A percentile compares a stretch with the other conserved stretches of the same genome.
Conservation (phyloP, 2,113 vertebrate species). For the Riparia riparia region DNA sequence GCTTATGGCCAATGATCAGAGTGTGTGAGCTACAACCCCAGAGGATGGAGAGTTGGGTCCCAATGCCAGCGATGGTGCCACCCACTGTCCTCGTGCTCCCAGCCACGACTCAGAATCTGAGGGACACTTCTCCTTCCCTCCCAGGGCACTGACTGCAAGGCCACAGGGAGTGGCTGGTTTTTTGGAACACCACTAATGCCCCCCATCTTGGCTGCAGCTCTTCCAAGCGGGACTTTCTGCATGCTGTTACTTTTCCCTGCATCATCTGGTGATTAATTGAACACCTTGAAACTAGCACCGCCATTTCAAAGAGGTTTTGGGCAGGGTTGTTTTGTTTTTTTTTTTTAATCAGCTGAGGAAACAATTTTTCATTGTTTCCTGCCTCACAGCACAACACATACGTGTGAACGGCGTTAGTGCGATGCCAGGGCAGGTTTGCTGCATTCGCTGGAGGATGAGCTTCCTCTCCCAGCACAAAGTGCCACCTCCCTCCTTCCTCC, state of each 20-base stretch:
- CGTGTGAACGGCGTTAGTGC: fast-evolving
- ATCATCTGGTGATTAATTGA: not conserved
- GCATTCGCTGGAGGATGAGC: not conserved
- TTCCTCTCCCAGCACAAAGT: not conserved
- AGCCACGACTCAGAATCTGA: not conserved
- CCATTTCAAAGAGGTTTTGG: not conserved
- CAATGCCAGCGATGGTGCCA: fast-evolving
- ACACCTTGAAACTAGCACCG: not conserved
- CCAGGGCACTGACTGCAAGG: not conserved
- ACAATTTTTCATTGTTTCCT: not conserved
- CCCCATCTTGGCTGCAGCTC: not conserved
- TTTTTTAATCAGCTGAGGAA: not conserved
- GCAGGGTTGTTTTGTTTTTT: not conserved
- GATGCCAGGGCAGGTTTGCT: not conserved
- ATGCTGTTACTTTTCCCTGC: not conserved
- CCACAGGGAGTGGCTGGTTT: not conserved
- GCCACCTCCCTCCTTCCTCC: not conserved
- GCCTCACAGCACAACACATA: not conserved
- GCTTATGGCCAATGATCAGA: not conserved
- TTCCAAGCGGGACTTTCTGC: not conserved
- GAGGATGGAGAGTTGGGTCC: fast-evolving
- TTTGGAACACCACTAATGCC: fast-evolving
- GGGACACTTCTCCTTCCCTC: not conserved
- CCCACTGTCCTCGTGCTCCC: not conserved
- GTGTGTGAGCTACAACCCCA: fast-evolving